phyloP scores from a whole-genome alignment of 2,888 invertebrate genomes.

The Acleris emargana region DNA sequence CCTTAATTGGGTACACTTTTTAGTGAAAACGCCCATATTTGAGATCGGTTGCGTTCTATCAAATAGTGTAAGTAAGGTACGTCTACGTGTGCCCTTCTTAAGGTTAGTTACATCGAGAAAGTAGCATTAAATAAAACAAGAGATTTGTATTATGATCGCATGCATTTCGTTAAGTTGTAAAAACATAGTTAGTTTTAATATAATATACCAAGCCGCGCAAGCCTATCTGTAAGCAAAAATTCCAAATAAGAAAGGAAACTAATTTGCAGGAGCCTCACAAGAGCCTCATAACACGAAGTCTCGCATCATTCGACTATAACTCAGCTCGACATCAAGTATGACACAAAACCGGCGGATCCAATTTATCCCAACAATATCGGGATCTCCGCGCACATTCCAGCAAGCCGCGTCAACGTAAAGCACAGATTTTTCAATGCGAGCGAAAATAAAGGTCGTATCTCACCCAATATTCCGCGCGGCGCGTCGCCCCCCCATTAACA shows the following conservation, averaged over 20 bases:
- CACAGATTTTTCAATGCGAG: constrained; percentile 50
- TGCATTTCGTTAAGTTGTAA: no score
- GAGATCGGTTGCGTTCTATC: no score
- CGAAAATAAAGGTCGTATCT: constrained; percentile 47
- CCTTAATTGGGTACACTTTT: no score
- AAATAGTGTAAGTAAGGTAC: no score
- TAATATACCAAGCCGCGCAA: no score
- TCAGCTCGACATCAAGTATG: constrained; percentile 12
- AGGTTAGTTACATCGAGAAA: no score
- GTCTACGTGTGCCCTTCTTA: no score
- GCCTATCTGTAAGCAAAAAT: background rate
- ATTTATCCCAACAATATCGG: constrained; percentile 29
- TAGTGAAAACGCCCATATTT: no score
- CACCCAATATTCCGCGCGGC: constrained; percentile 36
- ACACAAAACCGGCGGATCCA: constrained; percentile 24
- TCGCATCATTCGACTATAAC: constrained; percentile 4
- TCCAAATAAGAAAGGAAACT: background rate
- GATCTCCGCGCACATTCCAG: constrained; percentile 23
- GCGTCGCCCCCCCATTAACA: constrained; percentile 48
- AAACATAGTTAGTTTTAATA: no score
- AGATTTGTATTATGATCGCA: no score
- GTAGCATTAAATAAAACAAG: no score
- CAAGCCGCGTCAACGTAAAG: constrained; percentile 38
- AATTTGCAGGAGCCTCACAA: constrained; percentile 1
- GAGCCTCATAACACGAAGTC: constrained; percentile 1